Evolutionary conservation across 2,797 vertebrate species (phyloP).

Genomic region (Bradypodion pumilum): DNA sequence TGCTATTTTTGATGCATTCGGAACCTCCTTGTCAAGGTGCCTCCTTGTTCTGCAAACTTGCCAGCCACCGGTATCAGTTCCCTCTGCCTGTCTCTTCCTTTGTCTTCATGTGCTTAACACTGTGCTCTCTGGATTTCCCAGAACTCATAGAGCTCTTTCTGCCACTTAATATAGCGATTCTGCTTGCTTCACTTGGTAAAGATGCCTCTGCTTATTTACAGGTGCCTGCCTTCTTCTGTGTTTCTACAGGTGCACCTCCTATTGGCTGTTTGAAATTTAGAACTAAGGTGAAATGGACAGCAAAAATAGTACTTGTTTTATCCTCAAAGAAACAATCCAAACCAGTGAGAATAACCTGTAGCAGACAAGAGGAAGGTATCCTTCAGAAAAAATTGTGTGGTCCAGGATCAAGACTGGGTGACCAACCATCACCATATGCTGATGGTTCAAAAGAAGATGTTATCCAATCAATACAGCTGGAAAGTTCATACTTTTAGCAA

Average conservation of each 20-base stretch:
- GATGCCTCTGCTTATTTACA: no score
- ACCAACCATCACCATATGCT: neutral
- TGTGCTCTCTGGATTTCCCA: neutral
- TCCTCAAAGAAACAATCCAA: no score
- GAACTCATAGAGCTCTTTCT: neutral
- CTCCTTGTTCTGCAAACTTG: neutral
- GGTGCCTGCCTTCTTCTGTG: no score
- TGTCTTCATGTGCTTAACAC: neutral
- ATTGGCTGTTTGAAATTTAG: no score
- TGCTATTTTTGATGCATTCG: neutral
- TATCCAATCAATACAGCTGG: neutral
- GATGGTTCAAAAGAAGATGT: neutral
- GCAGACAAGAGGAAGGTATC: neutral
- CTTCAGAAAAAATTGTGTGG: neutral
- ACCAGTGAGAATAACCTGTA: neutral
- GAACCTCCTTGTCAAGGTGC: neutral
- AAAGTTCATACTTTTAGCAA: neutral
- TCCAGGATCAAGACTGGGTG: neutral
- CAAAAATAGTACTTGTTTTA: neutral
- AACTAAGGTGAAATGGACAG: neutral
- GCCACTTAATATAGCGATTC: no score
- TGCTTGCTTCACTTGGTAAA: no score
- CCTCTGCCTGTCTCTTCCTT: neutral
- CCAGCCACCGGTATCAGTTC: neutral
- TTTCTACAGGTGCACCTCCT: no score